Evolutionary conservation across 2,797 vertebrate species (phyloP).

Genomic region (Sebastes dallii): DNA sequence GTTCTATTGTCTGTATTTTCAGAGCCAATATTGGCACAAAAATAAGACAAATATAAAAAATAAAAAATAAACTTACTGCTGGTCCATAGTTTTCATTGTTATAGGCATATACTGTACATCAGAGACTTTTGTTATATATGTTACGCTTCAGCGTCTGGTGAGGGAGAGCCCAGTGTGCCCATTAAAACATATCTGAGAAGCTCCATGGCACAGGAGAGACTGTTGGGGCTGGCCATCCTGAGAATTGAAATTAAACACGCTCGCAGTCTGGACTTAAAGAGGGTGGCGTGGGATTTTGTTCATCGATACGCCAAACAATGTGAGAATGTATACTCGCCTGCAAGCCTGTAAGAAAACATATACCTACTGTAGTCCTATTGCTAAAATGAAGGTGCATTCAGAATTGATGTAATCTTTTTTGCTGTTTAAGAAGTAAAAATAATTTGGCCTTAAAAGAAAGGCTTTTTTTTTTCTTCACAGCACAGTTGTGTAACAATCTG

Average conservation of each 20-base stretch:
- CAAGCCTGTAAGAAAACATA: neutral
- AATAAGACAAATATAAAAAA: too few species aligned
- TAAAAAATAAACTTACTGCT: too few species aligned
- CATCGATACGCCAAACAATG: neutral
- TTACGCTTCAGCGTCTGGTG: too few species aligned
- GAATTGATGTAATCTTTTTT: neutral
- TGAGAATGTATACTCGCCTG: neutral
- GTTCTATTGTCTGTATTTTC: too few species aligned
- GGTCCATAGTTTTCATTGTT: too few species aligned
- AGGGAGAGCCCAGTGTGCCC: too few species aligned
- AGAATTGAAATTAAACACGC: neutral
- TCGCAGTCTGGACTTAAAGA: neutral
- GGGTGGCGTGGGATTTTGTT: neutral
- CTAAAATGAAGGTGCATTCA: neutral
- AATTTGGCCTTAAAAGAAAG: neutral
- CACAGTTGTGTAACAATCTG: neutral
- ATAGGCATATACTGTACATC: too few species aligned
- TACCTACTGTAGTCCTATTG: neutral
- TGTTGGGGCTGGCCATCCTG: neutral
- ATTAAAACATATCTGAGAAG: too few species aligned
- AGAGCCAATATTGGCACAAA: too few species aligned
- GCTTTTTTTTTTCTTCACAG: neutral
- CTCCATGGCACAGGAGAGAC: neutral
- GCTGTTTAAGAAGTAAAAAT: neutral
- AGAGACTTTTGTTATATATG: too few species aligned